Base-by-base conservation (phyloP, 2,888 invertebrate species). In the Resseliella maxima region DNA sequence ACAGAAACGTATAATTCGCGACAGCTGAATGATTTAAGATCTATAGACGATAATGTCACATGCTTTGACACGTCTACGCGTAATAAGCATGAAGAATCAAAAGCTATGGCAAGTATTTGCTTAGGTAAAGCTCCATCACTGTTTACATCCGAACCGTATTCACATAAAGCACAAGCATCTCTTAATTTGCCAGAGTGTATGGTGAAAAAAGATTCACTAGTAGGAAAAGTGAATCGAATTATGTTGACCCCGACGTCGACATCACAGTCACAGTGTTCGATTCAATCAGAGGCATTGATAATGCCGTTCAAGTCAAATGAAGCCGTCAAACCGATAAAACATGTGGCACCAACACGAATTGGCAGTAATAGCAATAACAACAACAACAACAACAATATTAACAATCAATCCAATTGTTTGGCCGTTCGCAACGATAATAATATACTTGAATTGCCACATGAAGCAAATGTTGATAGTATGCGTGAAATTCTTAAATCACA, bases 351-450 rank as follows among this genome's bases (percentile, higher is more conserved):
- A 5, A 91, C 89, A 86, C 89, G 85, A 24, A 59, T 87, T n/a
- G 86, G 85, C n/a, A 46, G 12, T 27, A 86, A 21, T 59, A n/a
- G n/a, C n/a, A n/a, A n/a, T n/a, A n/a, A n/a, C n/a, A n/a, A n/a
- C n/a, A n/a, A n/a, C n/a, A n/a, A n/a, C n/a, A n/a, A n/a, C n/a
- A n/a, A n/a, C n/a, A n/a, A n/a, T n/a, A n/a, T n/a, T n/a, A 86
- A 27, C 3, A 81, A 86, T 54, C 83, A 86, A 41, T 88, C 87
- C 86, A 87, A 86, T 45, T 89, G 89, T 87, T 90, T 90, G 45
- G 89, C 90, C n/a, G 90, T 90, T 87, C 90, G 90, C 87, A 89
- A 89, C 72, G 91, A 91, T n/a, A 91, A 91, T 85, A 91, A 91
- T 87, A 88, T 91, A 6, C 87, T 89, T 15, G 88, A 89, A 59